These are phyloP conservation scores for Cyprinodon variegatus DNA, from an alignment of 2,113 vertebrate genomes.

Conservation along the genomic window DNA sequence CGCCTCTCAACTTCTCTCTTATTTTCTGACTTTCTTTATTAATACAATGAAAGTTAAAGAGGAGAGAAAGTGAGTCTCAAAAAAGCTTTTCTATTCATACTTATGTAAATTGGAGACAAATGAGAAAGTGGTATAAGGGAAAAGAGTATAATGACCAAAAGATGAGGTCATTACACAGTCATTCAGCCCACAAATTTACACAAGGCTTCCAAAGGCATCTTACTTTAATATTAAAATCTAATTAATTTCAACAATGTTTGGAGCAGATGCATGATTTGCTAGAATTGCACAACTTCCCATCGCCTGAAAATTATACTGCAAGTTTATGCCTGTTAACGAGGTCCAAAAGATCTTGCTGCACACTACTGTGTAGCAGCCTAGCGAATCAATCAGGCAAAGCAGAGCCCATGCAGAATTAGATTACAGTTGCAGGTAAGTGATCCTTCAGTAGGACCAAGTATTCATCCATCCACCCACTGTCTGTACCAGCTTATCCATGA, in stretches of 20 bases:
- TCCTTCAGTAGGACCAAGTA: no score
- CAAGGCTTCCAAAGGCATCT: slow-evolving; percentile 11
- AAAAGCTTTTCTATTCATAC: slow-evolving; percentile 32
- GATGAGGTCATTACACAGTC: slow-evolving; percentile 52
- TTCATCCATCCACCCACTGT: no score
- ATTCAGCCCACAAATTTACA: slow-evolving; percentile 36
- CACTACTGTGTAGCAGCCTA: background rate
- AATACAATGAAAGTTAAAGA: background rate
- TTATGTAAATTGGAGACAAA: slow-evolving; percentile 38
- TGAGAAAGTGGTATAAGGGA: slow-evolving; percentile 42
- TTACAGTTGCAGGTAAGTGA: no score
- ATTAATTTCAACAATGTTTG: slow-evolving; percentile 33
- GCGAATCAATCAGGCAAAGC: background rate
- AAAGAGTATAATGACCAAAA: slow-evolving; percentile 29
- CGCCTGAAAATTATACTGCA: slow-evolving; percentile 7
- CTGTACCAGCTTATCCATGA: no score
- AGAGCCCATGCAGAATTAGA: background rate
- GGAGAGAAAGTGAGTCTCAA: background rate
- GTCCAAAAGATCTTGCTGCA: background rate
- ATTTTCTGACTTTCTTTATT: background rate
- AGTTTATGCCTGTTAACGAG: slow-evolving; percentile 3
- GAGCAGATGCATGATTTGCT: slow-evolving; percentile 4
- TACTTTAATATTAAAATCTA: slow-evolving; percentile 41
- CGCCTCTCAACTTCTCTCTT: background rate
- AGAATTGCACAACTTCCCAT: slow-evolving; percentile 1